phyloP scores from a whole-genome alignment of 2,888 invertebrate genomes.

The Idaea aversata region DNA sequence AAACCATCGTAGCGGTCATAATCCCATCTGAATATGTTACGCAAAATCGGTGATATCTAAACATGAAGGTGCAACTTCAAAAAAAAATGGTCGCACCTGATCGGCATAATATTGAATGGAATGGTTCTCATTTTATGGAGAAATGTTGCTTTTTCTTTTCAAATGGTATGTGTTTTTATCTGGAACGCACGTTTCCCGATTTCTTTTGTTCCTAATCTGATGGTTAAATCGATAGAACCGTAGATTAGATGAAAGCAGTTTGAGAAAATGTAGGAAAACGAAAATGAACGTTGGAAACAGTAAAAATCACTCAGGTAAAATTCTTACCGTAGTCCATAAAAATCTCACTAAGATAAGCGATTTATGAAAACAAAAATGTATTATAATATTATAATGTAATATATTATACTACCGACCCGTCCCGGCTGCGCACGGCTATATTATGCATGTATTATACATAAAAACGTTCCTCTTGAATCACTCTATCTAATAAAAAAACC shows the following conservation, averaged over 20 bases:
- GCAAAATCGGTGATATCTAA: slow-evolving; percentile 49
- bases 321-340: background rate
- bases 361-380: background rate
- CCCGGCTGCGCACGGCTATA: too few relatives aligned
- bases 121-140: background rate
- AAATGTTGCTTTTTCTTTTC: background rate
- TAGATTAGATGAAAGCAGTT: background rate
- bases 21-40: slow-evolving; percentile 35
- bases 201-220: background rate
- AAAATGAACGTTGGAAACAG: background rate
- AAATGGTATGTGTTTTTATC: background rate
- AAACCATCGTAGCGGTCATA: slow-evolving; percentile 37
- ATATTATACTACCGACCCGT: too few relatives aligned
- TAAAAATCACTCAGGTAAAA: background rate
- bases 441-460: too few relatives aligned
- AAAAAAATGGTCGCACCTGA: slow-evolving; percentile 38
- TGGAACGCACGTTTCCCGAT: background rate
- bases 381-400: too few relatives aligned
- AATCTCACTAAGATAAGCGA: background rate
- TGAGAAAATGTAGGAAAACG: background rate
- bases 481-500: too few relatives aligned
- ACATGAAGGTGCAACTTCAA: slow-evolving; percentile 42
- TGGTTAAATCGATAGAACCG: background rate
- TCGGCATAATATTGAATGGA: slow-evolving; percentile 29
- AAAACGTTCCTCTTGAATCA: too few relatives aligned